Evolutionary conservation across 2,113 vertebrate genomes (phyloP), one percentile per base, ranked within the genome.

Genomic region (Heliornis fulica): DNA sequence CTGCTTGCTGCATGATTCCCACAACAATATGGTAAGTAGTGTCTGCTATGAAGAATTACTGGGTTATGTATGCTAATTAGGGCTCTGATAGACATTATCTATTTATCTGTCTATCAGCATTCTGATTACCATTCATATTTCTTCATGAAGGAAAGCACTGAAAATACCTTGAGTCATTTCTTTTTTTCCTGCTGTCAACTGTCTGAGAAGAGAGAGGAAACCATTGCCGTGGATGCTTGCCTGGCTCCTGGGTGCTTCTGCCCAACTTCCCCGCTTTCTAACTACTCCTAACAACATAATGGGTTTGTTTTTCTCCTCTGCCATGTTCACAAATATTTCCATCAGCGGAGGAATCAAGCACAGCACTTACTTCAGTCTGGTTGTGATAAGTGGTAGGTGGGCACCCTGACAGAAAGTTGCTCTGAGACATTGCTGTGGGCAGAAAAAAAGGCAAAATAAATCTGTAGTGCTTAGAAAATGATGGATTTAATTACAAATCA

Each of bases 261-360:
- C 2, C 0, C 2, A 2, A 82, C 15, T 94, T 93, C 68, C 48
- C 57, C 71, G 61, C 26, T 74, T 31, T 53, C 45, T 59, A 70
- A 66, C 31, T 65, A 38, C 51, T 75, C 2, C 1, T 80, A 53
- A 89, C 50, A 90, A 50, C 11, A 56, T 59, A 74, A 88, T 50
- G 54, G 59, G 41, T 7, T 60, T 40, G 41, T 48, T 93, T 91
- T 63, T 56, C 54, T 53, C 10, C 45, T 69, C 34, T 66, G 34
- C 21, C 43, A 40, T 83, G 64, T 90, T 95, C 86, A 83, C 64
- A 96, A 96, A 97, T 45, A 57, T 94, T 78, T 61, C 65, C 46
- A 72, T 91, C 88, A 63, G 41, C 72, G 66, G 76, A 81, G 29
- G 26, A 77, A 91, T 94, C 51, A 74, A 83, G 40, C 41, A 63